Evolutionary conservation across 1,140 invertebrate species (phyloP), one percentile per base, ranked within the genome.

Genomic region (Homarus americanus): DNA sequence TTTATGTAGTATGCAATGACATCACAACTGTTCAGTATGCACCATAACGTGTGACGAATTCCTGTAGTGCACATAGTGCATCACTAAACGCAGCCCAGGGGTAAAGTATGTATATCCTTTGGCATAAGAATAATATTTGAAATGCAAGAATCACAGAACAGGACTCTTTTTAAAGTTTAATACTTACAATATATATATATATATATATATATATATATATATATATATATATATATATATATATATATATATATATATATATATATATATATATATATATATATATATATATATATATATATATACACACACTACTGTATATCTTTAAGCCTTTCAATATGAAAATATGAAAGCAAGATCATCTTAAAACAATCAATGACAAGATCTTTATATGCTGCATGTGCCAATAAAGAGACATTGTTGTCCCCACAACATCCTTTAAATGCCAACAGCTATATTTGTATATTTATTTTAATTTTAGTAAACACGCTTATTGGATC

Each of bases 401-500:
- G n/a, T 69, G 24, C n/a, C 28, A 69, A 32, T 69, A 69, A 7
- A 69, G 9, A 69, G 24, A 7, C 28, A 28, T 9, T 32, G 9
- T 10, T 63, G 58, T 4, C 12, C 58, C 58, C 4, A 7, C 28
- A 69, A 28, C 63, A 69, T 69, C 7, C 5, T 32, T 69, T 32
- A 7, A 24, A 32, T 69, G 5, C 53, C 53, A 58, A 4, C 20
- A 69, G n/a, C 63, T 69, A 69, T 24, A 69, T 9, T 28, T 69
- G 2, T 32, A 12, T 1, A 69, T 12, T 69, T 69, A 69, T 69
- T 69, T 87, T 41, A 90, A 73, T 69, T 69, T 87, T 41, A 90
- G 53, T 83, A 90, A 36, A 38, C 69, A 36, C 87, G 69, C 36
- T 90, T 90, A 76, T 90, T 90, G 69, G 87, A 90, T 28, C 87